Evolutionary conservation across 2,113 vertebrate genomes (phyloP).

Genomic region (Cavia porcellus): DNA sequence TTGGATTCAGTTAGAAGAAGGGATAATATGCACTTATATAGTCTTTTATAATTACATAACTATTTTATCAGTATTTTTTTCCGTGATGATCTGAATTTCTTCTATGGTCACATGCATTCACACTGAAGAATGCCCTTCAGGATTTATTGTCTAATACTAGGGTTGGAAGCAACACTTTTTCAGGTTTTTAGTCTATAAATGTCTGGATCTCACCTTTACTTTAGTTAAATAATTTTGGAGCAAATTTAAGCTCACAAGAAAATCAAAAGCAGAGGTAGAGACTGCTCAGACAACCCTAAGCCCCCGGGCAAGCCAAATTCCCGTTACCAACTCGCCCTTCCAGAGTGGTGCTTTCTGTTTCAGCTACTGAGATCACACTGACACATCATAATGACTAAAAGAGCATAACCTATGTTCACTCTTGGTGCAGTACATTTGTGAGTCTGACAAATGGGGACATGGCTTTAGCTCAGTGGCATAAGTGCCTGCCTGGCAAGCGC

Average conservation of each 20-base stretch:
- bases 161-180: not conserved
- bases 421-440: not conserved
- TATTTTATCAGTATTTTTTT: not conserved
- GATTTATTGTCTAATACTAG: not conserved
- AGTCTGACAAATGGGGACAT: not conserved
- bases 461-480: too few species aligned
- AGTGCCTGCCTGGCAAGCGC: too few species aligned
- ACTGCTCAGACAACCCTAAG: not conserved
- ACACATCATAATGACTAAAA: not conserved
- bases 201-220: not conserved
- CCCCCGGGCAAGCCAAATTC: not conserved
- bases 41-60: conserved; percentile 8
- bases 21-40: not conserved
- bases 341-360: not conserved
- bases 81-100: not conserved
- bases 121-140: not conserved
- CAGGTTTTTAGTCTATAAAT: not conserved
- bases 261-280: not conserved
- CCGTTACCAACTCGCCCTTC: fast-evolving
- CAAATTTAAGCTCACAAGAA: not conserved
- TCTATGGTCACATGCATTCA: not conserved
- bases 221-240: not conserved
- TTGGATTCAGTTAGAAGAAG: conserved; percentile 15
- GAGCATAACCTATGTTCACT: not conserved
- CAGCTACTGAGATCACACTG: not conserved